Conservation (phyloP, 2,888 invertebrate genomes). For the Eristalis pertinax region DNA sequence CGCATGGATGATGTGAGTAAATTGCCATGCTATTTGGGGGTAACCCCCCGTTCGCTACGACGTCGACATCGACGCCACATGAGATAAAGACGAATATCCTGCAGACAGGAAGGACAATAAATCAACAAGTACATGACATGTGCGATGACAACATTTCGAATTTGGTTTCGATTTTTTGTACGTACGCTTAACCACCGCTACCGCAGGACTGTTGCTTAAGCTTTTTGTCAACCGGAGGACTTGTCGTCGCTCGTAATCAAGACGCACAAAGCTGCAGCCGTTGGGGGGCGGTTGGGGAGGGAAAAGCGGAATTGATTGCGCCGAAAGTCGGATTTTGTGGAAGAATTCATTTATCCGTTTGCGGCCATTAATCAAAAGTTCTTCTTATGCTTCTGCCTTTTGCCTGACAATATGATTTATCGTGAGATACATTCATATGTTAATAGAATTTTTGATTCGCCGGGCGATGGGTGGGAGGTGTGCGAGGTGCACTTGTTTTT, state of each 20-base stretch:
- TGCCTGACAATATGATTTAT: conserved; percentile 68
- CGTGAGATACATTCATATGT: conserved; percentile 48
- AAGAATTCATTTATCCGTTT: conserved; percentile 61
- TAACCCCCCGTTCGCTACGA: neutral
- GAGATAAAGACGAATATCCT: conserved; percentile 58
- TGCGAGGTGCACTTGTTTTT: too few species aligned
- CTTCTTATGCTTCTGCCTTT: neutral
- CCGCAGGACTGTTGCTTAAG: conserved; percentile 33
- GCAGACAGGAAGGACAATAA: conserved; percentile 69
- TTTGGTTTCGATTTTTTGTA: conserved; percentile 33
- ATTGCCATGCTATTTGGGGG: neutral
- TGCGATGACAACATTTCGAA: conserved; percentile 67
- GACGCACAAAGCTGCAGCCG: conserved; percentile 6
- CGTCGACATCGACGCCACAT: conserved; percentile 33
- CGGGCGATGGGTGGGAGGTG: neutral
- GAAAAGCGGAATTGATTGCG: conserved; percentile 57
- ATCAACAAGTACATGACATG: conserved; percentile 69
- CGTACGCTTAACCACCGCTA: conserved; percentile 1
- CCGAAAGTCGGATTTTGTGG: conserved; percentile 56
- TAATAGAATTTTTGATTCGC: conserved; percentile 14
- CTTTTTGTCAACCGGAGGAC: conserved; percentile 59
- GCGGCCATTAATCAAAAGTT: conserved; percentile 66
- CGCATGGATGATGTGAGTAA: neutral
- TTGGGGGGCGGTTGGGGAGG: neutral
- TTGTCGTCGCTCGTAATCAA: conserved; percentile 32